phyloP scores from a whole-genome alignment of 2,113 vertebrate genomes.

The Siniperca chuatsi region DNA sequence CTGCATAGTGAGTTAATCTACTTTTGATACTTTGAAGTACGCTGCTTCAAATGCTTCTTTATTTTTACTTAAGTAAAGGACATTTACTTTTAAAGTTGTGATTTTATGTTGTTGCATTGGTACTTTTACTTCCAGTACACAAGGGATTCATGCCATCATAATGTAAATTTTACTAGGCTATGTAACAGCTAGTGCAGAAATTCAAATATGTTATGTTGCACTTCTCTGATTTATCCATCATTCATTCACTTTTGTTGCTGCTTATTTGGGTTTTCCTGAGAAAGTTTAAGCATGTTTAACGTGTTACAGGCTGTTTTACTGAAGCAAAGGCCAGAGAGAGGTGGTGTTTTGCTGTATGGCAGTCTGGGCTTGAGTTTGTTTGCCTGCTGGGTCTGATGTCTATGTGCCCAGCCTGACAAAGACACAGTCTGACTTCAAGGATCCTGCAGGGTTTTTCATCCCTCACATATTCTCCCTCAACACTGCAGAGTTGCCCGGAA shows the following conservation, averaged over 20 bases:
- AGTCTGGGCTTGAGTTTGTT: conserved; percentile 25
- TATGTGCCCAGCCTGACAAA: conserved; percentile 46
- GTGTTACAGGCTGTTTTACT: background rate
- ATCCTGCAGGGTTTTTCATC: conserved; percentile 32
- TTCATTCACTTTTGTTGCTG: background rate
- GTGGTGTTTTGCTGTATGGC: background rate
- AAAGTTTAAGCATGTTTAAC: background rate
- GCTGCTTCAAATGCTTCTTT: background rate
- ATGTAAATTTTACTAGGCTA: background rate
- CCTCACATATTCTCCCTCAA: conserved; percentile 23
- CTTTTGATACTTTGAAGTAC: no score
- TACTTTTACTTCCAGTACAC: background rate
- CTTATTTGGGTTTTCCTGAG: background rate
- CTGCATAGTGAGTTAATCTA: no score
- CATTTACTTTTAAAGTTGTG: background rate
- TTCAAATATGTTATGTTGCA: background rate
- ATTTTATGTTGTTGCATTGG: background rate
- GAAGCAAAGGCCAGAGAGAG: background rate
- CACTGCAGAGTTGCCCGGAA: background rate
- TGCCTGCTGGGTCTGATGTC: conserved; percentile 17
- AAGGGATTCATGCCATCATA: background rate
- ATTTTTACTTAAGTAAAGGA: background rate
- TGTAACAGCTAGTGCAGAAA: background rate
- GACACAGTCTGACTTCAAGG: conserved; percentile 43
- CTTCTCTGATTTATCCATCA: background rate